A percentile compares a stretch with the other conserved stretches of the same genome.
These are phyloP conservation scores for Marasmarcha lunaedactyla DNA, from an alignment of 2,888 invertebrate genomes.

Conservation along the genomic window DNA sequence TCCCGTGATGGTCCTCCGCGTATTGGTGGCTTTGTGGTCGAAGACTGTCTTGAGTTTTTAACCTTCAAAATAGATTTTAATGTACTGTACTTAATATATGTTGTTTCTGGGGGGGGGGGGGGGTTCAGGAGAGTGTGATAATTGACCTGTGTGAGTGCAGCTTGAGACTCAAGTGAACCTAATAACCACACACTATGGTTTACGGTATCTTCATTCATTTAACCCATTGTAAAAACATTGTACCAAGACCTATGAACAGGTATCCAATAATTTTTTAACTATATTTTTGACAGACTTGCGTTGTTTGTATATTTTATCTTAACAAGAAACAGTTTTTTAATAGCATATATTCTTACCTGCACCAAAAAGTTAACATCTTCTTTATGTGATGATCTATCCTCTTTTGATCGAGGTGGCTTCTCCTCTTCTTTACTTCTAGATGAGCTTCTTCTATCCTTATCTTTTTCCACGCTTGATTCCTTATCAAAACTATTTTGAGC, in stretches of 20 bases:
- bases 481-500: conserved; percentile 66
- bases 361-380: conserved; percentile 63
- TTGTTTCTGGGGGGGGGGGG: too few relatives aligned
- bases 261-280: too few relatives aligned
- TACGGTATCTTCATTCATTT: too few relatives aligned
- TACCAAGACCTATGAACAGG: too few relatives aligned
- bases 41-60: conserved; percentile 44
- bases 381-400: conserved; percentile 34
- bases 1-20: conserved; percentile 54
- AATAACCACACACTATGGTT: too few relatives aligned
- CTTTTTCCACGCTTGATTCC: conserved; percentile 59
- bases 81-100: neutral
- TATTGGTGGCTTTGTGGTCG: conserved; percentile 44
- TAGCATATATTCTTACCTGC: conserved; percentile 33
- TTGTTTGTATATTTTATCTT: too few relatives aligned
- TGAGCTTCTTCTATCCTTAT: conserved; percentile 54
- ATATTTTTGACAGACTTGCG: too few relatives aligned
- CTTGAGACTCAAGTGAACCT: too few relatives aligned
- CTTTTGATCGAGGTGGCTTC: conserved; percentile 22
- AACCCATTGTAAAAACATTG: too few relatives aligned
- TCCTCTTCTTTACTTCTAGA: conserved; percentile 61
- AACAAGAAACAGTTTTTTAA: too few relatives aligned
- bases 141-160: too few relatives aligned
- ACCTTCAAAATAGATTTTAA: conserved; percentile 35
- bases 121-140: too few relatives aligned